Conservation (phyloP, 1,140 invertebrate genomes). For the Glossosoma conforme region DNA sequence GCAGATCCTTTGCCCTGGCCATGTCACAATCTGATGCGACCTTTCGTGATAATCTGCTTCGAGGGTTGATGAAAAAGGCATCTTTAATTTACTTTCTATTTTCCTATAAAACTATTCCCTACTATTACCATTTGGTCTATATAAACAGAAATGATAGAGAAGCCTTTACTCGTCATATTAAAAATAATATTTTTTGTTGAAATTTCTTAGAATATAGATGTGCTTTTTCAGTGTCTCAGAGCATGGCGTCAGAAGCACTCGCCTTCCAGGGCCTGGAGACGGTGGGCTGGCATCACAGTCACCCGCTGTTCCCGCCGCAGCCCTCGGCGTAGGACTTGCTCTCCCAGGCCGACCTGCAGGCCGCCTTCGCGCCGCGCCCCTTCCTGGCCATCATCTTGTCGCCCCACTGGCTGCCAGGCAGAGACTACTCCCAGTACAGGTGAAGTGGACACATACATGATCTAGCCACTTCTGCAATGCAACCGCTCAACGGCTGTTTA, state of each 20-base stretch:
- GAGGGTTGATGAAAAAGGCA: too few relatives aligned
- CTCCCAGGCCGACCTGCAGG: constrained; percentile 40
- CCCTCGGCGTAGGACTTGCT: constrained; percentile 41
- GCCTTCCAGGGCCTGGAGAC: constrained; percentile 28
- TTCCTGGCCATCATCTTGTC: constrained; percentile 42
- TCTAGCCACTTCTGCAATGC: too few relatives aligned
- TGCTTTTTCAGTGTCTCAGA: constrained; percentile 41
- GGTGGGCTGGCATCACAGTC: constrained; percentile 47
- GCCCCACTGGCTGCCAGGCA: constrained; percentile 40
- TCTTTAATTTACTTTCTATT: not conserved
- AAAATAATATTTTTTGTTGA: constrained; percentile 6
- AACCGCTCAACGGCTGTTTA: too few relatives aligned
- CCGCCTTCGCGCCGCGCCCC: constrained; percentile 33
- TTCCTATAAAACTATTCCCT: constrained; percentile 1
- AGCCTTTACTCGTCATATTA: too few relatives aligned
- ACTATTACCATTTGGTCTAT: not conserved
- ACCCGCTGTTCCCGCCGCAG: constrained; percentile 40
- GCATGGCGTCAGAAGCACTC: constrained; percentile 37
- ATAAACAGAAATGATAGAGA: too few relatives aligned
- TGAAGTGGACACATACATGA: too few relatives aligned
- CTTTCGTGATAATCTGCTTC: too few relatives aligned
- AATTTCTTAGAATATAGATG: too few relatives aligned
- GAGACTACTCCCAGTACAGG: constrained; percentile 40
- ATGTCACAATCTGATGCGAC: too few relatives aligned
- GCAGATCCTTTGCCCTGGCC: too few relatives aligned